Conservation (phyloP, 2,888 invertebrate species). For the Autographa gamma region DNA sequence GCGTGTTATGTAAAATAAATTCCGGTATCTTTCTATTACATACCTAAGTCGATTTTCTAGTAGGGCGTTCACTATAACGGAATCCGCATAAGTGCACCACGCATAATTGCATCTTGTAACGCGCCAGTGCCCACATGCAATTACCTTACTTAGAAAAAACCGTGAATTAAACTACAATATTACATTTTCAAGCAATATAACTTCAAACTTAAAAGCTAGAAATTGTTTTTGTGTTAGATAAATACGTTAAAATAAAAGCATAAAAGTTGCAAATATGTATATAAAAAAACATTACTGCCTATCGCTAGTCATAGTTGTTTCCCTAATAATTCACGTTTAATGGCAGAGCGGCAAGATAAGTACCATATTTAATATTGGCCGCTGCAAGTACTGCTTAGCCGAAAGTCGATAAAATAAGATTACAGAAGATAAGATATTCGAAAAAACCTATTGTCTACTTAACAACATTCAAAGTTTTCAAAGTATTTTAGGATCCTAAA, state of each 20-base stretch:
- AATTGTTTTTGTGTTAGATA: neutral
- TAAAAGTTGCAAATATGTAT: no score
- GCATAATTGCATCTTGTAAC: slow-evolving; percentile 69
- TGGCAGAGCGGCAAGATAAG: neutral
- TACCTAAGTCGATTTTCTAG: slow-evolving; percentile 45
- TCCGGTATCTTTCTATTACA: slow-evolving; percentile 49
- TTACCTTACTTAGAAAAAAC: slow-evolving; percentile 39
- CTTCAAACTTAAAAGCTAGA: neutral
- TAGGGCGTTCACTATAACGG: slow-evolving; percentile 63
- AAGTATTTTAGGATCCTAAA: no score
- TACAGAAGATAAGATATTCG: neutral
- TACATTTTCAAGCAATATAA: slow-evolving; percentile 4
- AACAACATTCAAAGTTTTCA: no score
- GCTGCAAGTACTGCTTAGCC: no score
- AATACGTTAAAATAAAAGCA: no score
- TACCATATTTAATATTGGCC: no score
- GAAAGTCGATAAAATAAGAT: neutral
- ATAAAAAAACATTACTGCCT: no score
- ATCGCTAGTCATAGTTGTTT: no score
- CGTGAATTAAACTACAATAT: slow-evolving; percentile 25
- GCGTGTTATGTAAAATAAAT: slow-evolving; percentile 37
- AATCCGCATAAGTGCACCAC: slow-evolving; percentile 69
- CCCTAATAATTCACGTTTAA: no score
- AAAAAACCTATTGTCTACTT: neutral
- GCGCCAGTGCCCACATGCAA: slow-evolving; percentile 60